Percentiles rank a stretch among this genome's conserved stretches.
phyloP scores from a whole-genome alignment of 2,888 invertebrate genomes.

The Strigamia transsilvanica region DNA sequence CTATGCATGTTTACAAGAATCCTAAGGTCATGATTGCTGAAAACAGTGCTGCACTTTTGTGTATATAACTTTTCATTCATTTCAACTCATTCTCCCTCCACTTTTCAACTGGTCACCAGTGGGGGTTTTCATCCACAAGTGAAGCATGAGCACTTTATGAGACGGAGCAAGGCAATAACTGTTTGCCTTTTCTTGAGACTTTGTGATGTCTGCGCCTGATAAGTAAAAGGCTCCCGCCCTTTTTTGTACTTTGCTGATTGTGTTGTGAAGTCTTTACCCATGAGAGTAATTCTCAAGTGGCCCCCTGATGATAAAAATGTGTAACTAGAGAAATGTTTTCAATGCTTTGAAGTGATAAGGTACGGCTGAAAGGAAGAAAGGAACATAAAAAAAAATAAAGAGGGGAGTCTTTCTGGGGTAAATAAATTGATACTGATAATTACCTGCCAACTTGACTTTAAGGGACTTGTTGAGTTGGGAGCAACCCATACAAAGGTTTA shows the following conservation, averaged over 20 bases:
- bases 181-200: slow-evolving; percentile 4
- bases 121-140: slow-evolving; percentile 9
- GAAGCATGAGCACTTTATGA: not conserved
- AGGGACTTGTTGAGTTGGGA: not conserved
- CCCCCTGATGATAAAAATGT: slow-evolving; percentile 20
- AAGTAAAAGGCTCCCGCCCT: slow-evolving; percentile 20
- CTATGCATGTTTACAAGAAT: not conserved
- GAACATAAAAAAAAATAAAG: not conserved
- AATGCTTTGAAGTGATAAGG: slow-evolving; percentile 20
- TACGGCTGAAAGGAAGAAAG: not conserved
- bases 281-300: slow-evolving; percentile 20
- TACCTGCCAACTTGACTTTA: slow-evolving; percentile 14
- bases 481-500: not conserved
- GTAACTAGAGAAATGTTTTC: slow-evolving; percentile 20
- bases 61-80: too few species aligned
- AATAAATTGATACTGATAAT: slow-evolving; percentile 20
- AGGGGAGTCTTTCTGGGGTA: not conserved
- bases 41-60: not conserved
- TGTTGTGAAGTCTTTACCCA: slow-evolving; percentile 15
- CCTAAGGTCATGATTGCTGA: not conserved
- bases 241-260: slow-evolving; percentile 15
- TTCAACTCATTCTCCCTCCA: not conserved
- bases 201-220: slow-evolving; percentile 6
- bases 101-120: not conserved
- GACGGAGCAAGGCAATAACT: not conserved